Base-by-base conservation (phyloP, 2,113 vertebrate species). In the Antennarius striatus region DNA sequence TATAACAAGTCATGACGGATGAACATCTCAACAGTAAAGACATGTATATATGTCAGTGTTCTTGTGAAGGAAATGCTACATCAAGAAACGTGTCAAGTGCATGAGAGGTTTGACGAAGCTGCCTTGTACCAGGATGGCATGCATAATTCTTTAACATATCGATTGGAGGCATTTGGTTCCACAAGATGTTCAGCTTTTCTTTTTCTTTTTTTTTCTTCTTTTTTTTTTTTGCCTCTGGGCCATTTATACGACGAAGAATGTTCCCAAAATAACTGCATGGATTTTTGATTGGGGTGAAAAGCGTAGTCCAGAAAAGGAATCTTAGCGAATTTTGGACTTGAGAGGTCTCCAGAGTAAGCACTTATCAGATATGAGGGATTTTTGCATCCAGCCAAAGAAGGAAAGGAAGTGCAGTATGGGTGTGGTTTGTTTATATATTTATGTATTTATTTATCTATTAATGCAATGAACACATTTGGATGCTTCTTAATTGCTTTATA, bases 111-210 rank as follows among this genome's bases (percentile, higher is more conserved):
- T 72, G 56, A 76, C 10, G 46, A 56, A 49, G 59, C 75, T 77
- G 84, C 77, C 68, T 70, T 81, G 80, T 76, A 83, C 73, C 68
- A 68, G 64, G 51, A 73, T 63, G 56, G 47, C 75, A 83, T 87
- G 73, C 71, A 86, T 90, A 83, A 88, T 88, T 90, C 69, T 87
- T 61, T 68, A 71, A 87, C 73, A 48, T 71, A 87, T 88, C 5
- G 86, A 88, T 86, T 17, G 5, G 56, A 81, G 77, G 75, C 77
- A 64, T 87, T 87, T 81, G 83, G 75, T 86, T 82, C 77, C 73
- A 75, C 75, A 74, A 72, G 78, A 63, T 80, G 76, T 82, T 81
- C 36, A 7, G 32, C 32, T 36, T 36, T 7, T 36, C 3, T 36
- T 7, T 56, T 45, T 32, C 61, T 36, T 36, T 53, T 45, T 32